These are phyloP conservation scores for Psephotus haematonotus DNA, from an alignment of 2,113 vertebrate genomes.

Conservation along the genomic window DNA sequence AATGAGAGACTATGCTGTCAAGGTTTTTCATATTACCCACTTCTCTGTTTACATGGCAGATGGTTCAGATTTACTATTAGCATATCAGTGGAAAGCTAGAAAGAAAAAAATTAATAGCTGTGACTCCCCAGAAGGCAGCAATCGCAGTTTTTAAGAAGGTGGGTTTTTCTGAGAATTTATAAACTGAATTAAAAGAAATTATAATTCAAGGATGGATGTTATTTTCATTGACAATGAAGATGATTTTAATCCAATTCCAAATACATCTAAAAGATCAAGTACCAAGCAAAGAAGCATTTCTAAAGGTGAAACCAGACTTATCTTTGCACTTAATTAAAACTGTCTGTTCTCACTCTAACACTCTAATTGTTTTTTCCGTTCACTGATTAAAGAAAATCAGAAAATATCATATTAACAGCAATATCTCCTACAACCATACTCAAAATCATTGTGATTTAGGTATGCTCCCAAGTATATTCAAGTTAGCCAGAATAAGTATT, in stretches of 20 bases:
- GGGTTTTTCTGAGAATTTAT: background rate
- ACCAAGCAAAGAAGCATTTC: background rate
- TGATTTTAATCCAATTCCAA: background rate
- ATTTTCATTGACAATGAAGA: background rate
- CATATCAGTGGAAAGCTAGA: conserved; percentile 3
- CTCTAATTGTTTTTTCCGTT: background rate
- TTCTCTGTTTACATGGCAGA: conserved; percentile 45
- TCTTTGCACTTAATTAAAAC: background rate
- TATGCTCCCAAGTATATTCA: background rate
- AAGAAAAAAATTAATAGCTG: background rate
- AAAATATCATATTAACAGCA: background rate
- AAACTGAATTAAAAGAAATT: background rate
- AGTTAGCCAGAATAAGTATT: background rate
- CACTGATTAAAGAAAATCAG: background rate
- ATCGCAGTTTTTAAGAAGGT: background rate
- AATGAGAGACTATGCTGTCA: conserved; percentile 19
- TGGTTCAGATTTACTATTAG: conserved; percentile 41
- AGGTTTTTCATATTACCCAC: background rate
- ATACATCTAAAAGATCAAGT: background rate
- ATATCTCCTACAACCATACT: background rate
- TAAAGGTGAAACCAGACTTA: background rate
- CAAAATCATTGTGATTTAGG: background rate
- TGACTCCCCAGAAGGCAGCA: background rate
- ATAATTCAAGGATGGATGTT: background rate
- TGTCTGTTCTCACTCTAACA: background rate